Percentiles rank a stretch among this genome's conserved stretches.
These are phyloP conservation scores for Tachysurus vachellii DNA, from an alignment of 2,113 vertebrate species.

Conservation along the genomic window DNA sequence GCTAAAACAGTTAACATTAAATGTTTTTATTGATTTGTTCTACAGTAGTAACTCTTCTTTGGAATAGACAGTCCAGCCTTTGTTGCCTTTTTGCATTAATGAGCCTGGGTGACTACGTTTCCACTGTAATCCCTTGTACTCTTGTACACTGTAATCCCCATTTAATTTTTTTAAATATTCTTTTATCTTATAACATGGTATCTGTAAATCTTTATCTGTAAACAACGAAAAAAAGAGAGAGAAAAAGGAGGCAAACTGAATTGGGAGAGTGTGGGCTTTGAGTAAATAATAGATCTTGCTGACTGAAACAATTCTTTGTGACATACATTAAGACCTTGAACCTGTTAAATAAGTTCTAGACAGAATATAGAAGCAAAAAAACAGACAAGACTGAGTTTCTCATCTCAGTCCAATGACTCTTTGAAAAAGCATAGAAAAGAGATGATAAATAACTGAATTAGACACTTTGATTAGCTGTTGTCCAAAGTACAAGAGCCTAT, in stretches of 20 bases:
- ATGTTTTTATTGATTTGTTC: too few species aligned
- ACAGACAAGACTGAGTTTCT: neutral
- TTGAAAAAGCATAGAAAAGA: neutral
- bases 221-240: neutral
- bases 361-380: neutral
- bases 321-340: slow-evolving; percentile 8
- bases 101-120: too few species aligned
- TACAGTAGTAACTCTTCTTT: too few species aligned
- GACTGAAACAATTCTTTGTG: slow-evolving; percentile 20
- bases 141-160: too few species aligned
- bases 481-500: neutral
- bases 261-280: slow-evolving; percentile 47
- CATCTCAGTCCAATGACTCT: neutral
- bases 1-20: too few species aligned
- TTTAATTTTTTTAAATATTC: too few species aligned
- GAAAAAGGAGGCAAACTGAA: neutral
- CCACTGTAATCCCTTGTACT: too few species aligned
- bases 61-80: too few species aligned
- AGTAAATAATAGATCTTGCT: slow-evolving; percentile 62
- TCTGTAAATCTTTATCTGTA: neutral
- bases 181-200: too few species aligned
- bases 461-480: neutral
- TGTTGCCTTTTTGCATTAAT: too few species aligned
- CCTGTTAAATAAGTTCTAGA: neutral
- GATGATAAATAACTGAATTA: neutral